phyloP scores from a whole-genome alignment of 2,113 vertebrate genomes.

The Gymnogyps californianus region DNA sequence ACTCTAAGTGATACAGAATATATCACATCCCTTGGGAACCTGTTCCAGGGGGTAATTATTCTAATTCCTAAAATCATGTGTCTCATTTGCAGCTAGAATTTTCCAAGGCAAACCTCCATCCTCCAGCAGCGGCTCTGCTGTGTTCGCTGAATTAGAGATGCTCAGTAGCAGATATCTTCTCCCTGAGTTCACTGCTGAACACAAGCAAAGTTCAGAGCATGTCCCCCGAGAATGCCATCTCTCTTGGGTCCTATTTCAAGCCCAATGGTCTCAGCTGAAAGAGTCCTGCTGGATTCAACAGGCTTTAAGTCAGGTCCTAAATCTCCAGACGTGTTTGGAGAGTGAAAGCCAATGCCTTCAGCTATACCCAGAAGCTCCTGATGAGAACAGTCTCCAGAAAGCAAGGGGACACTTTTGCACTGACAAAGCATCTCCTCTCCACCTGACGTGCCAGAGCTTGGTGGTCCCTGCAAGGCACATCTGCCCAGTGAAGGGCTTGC shows the following conservation, averaged over 20 bases:
- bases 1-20: constrained; percentile 55
- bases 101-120: constrained; percentile 25
- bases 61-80: constrained; percentile 56
- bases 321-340: neutral
- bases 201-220: neutral
- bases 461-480: neutral
- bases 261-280: neutral
- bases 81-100: constrained; percentile 59
- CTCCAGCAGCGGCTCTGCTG: neutral
- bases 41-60: constrained; percentile 60
- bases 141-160: neutral
- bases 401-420: neutral
- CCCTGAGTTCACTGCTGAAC: neutral
- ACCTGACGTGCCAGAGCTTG: accelerated
- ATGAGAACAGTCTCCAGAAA: neutral
- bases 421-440: neutral
- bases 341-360: neutral
- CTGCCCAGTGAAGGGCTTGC: neutral
- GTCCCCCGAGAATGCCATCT: neutral
- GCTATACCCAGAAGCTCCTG: neutral
- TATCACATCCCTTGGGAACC: constrained; percentile 46
- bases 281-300: neutral
- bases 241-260: neutral
- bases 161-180: neutral
- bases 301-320: neutral